Conservation (phyloP, 2,888 invertebrate species). For the Ochropacha duplaris region DNA sequence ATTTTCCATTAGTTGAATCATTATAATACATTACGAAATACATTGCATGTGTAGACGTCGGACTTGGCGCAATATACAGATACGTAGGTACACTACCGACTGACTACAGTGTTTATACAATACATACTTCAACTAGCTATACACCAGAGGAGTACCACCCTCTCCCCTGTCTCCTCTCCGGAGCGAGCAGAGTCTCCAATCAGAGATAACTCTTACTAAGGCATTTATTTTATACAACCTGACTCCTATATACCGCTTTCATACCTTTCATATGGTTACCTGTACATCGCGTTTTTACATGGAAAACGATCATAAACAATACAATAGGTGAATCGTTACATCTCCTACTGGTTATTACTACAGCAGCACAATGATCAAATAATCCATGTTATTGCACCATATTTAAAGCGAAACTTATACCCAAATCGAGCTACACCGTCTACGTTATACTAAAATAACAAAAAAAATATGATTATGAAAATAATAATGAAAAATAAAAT, state of each 20-base stretch:
- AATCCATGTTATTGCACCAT: slow-evolving; percentile 16
- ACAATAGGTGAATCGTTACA: slow-evolving; percentile 2
- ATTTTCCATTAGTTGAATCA: slow-evolving; percentile 66
- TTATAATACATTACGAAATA: slow-evolving; percentile 71
- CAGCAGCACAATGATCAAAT: slow-evolving; percentile 4
- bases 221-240: slow-evolving; percentile 56
- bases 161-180: too few relatives aligned
- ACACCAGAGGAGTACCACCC: too few relatives aligned
- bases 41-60: slow-evolving; percentile 21
- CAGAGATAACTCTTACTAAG: slow-evolving; percentile 35
- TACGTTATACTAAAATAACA: not conserved
- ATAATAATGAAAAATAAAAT: slow-evolving; percentile 16
- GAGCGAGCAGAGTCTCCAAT: slow-evolving; percentile 11
- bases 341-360: slow-evolving; percentile 13
- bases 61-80: slow-evolving; percentile 49
- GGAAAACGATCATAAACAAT: slow-evolving; percentile 20
- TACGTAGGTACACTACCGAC: slow-evolving; percentile 19
- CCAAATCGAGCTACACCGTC: not conserved
- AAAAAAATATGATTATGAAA: not conserved
- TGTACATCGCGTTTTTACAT: slow-evolving; percentile 32
- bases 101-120: slow-evolving; percentile 29
- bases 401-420: not conserved
- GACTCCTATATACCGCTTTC: slow-evolving; percentile 17
- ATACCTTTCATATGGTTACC: slow-evolving; percentile 22
- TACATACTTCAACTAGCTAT: slow-evolving; percentile 36